Evolutionary conservation across 2,797 vertebrate species (phyloP).

Genomic region (Sebastes oblongus): DNA sequence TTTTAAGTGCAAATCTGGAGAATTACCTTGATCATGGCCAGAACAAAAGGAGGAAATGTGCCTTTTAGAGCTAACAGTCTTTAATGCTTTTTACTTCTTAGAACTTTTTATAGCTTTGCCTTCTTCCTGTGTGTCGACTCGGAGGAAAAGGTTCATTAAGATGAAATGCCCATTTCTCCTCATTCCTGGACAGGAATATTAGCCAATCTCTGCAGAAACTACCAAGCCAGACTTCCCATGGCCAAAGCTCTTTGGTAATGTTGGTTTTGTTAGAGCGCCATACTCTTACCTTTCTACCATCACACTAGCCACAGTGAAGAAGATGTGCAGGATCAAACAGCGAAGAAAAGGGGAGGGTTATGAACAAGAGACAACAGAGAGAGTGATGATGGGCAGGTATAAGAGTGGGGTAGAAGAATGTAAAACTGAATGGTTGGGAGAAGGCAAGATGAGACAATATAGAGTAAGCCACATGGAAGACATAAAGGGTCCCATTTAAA

Average conservation of each 20-base stretch:
- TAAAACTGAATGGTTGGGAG: not conserved
- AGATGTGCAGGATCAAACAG: conserved; percentile 1
- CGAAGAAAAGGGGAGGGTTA: not conserved
- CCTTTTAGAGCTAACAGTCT: conserved; percentile 69
- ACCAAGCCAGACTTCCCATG: conserved; percentile 64
- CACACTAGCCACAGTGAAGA: conserved; percentile 3
- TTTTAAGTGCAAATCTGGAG: conserved; percentile 71
- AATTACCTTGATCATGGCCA: conserved; percentile 65
- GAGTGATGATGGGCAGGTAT: not conserved
- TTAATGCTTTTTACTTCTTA: conserved; percentile 65
- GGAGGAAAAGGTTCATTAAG: conserved; percentile 74
- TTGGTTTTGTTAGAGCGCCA: conserved; percentile 47
- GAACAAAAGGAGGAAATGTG: conserved; percentile 77
- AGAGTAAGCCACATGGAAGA: not conserved
- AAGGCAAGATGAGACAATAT: not conserved
- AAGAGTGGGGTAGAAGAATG: not conserved
- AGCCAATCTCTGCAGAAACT: conserved; percentile 55
- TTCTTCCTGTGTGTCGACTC: conserved; percentile 50
- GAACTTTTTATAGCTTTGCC: conserved; percentile 65
- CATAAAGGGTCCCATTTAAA: not conserved
- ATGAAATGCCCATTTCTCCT: conserved; percentile 63
- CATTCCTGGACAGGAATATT: conserved; percentile 51
- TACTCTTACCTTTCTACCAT: conserved; percentile 25
- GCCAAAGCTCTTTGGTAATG: conserved; percentile 45
- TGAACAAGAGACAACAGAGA: not conserved